phyloP scores from a whole-genome alignment of 2,113 vertebrate species.

The Calidris pugnax region DNA sequence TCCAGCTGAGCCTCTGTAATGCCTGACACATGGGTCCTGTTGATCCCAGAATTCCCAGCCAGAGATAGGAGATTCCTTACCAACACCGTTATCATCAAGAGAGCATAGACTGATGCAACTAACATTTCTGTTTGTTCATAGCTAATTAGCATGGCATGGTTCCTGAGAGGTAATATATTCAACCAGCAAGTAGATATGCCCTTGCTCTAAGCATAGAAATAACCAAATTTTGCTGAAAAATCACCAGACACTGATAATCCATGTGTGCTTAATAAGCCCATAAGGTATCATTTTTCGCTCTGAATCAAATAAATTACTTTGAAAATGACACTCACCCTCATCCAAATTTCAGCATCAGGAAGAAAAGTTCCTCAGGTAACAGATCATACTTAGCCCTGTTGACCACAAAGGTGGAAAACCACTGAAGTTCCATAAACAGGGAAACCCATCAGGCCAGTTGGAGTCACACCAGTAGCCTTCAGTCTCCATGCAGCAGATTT shows the following conservation, averaged over 20 bases:
- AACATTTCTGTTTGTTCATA: neutral
- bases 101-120: neutral
- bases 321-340: neutral
- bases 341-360: neutral
- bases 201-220: neutral
- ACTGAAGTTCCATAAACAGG: neutral
- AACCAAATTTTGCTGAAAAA: neutral
- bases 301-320: neutral
- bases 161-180: neutral
- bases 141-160: neutral
- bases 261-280: neutral
- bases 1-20: rapidly evolving
- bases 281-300: neutral
- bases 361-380: neutral
- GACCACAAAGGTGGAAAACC: neutral
- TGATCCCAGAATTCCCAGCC: neutral
- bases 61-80: neutral
- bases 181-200: neutral
- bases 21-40: neutral
- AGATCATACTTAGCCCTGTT: neutral
- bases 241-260: neutral
- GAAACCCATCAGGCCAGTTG: neutral
- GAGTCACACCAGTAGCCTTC: neutral
- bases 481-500: neutral
- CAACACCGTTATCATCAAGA: neutral